These are phyloP conservation scores for Poliocrania exsul DNA, from an alignment of 2,797 vertebrate genomes.

Conservation along the genomic window DNA sequence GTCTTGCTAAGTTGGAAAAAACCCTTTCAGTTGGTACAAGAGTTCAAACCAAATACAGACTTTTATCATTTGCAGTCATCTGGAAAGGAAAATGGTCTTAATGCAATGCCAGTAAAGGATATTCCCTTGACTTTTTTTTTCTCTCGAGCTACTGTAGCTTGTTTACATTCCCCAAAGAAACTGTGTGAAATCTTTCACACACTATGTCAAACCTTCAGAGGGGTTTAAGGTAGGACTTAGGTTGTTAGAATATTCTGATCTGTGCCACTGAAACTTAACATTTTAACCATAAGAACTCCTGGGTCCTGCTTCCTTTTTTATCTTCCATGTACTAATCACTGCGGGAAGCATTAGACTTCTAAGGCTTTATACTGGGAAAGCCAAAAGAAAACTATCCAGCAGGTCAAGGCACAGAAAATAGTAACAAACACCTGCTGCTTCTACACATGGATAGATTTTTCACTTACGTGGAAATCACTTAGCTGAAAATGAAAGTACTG, in stretches of 20 bases:
- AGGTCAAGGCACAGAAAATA: constrained; percentile 16
- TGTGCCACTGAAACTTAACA: neutral
- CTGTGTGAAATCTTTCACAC: neutral
- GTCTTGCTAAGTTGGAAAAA: constrained; percentile 19
- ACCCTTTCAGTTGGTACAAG: neutral
- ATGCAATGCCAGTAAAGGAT: neutral
- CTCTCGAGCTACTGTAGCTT: neutral
- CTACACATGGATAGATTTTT: constrained; percentile 24
- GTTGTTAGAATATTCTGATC: neutral
- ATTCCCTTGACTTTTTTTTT: constrained; percentile 34
- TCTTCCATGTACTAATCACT: neutral
- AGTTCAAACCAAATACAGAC: constrained; percentile 47
- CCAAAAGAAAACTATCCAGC: neutral
- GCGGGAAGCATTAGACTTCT: neutral
- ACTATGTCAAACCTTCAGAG: neutral
- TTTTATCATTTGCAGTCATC: constrained; percentile 55
- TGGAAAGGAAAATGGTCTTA: constrained; percentile 55
- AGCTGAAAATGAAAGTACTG: constrained; percentile 41
- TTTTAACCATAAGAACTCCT: neutral
- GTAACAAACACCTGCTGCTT: constrained; percentile 51
- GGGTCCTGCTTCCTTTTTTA: neutral
- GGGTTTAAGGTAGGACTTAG: neutral
- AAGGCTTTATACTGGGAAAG: neutral
- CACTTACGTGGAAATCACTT: constrained; percentile 39
- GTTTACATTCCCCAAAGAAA: constrained; percentile 46